Conservation (phyloP, 2,113 vertebrate genomes). For the Pipa parva region DNA sequence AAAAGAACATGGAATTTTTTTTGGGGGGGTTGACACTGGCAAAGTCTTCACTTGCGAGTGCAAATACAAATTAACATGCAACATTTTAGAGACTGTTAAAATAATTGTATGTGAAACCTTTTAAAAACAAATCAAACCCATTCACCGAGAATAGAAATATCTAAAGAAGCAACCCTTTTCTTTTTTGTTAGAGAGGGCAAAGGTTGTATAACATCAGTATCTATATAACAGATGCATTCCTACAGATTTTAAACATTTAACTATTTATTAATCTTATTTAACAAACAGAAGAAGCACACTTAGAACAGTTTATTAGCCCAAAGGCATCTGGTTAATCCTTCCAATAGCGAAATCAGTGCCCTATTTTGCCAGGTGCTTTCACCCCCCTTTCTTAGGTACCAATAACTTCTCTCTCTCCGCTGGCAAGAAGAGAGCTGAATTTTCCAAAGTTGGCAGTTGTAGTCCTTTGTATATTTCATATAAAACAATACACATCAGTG, state of each 20-base stretch:
- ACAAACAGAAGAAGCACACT: constrained; percentile 16
- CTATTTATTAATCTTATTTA: background rate
- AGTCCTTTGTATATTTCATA: constrained; percentile 17
- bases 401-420: background rate
- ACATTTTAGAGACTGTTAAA: constrained; percentile 30
- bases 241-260: background rate
- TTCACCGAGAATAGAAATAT: background rate
- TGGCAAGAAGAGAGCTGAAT: constrained; percentile 8
- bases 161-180: background rate
- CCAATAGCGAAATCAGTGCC: background rate
- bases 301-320: background rate
- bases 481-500: constrained; percentile 6
- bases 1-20: constrained; percentile 11
- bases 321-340: background rate
- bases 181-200: background rate
- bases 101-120: background rate
- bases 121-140: constrained; percentile 14
- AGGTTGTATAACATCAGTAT: no score
- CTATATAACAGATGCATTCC: background rate
- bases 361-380: background rate
- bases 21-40: background rate
- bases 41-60: background rate
- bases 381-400: background rate
- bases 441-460: constrained; percentile 10
- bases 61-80: constrained; percentile 13